phyloP scores from a whole-genome alignment of 2,113 vertebrate genomes.

The Forbesichthys agassizii region DNA sequence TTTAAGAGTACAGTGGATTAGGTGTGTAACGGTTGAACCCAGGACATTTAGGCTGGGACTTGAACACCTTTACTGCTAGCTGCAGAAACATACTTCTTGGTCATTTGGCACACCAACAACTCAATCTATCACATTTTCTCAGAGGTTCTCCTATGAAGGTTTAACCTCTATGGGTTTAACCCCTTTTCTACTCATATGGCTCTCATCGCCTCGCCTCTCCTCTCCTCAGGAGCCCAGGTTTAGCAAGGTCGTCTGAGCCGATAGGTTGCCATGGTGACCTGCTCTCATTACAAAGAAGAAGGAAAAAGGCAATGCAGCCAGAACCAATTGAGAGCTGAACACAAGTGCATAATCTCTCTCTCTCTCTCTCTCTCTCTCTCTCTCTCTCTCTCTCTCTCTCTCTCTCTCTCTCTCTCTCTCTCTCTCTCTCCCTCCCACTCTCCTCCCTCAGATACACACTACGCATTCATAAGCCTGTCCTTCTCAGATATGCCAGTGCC shows the following conservation, averaged over 20 bases:
- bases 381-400: constrained; percentile 8
- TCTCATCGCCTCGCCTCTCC: constrained; percentile 30
- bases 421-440: constrained; percentile 10
- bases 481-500: constrained; percentile 17
- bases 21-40: too few relatives aligned
- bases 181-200: background rate
- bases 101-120: constrained; percentile 2
- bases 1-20: background rate
- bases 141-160: background rate
- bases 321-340: constrained; percentile 37
- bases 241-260: constrained; percentile 44
- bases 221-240: constrained; percentile 44
- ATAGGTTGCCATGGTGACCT: constrained; percentile 59
- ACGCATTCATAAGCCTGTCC: constrained; percentile 6
- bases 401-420: background rate
- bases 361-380: background rate
- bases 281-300: constrained; percentile 50
- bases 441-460: background rate
- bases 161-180: background rate
- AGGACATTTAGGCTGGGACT: too few relatives aligned
- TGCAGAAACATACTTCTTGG: too few relatives aligned
- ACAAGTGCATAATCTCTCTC: constrained; percentile 1
- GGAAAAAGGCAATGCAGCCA: constrained; percentile 11
- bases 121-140: constrained; percentile 1
- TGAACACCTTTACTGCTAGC: too few relatives aligned